Base-by-base conservation (phyloP, 2,888 invertebrate species). In the Priocnemis perturbator region DNA sequence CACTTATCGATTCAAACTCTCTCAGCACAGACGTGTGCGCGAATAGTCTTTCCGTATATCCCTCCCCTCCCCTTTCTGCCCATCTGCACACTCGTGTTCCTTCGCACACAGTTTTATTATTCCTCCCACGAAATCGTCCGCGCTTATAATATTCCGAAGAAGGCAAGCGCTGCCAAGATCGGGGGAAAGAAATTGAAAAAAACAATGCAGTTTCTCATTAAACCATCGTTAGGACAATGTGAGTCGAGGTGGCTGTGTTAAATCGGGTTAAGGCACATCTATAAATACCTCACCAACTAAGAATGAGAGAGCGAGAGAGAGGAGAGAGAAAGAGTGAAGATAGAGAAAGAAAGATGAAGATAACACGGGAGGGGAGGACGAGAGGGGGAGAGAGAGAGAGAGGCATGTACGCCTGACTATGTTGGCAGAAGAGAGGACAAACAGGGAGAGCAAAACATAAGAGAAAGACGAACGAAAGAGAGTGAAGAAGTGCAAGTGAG, bases 231-330 rank as follows among this genome's bases (percentile, higher is more conserved):
- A 77, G 76, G 74, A 84, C 77, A 83, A 81, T 79, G 68, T 65
- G 71, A 84, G 78, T 76, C 68, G 78, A 77, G 78, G 83, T 84
- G 79, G 82, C 85, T 85, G 82, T 80, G 83, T 87, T 85, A 86
- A 88, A 87, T 88, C 87, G 87, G 86, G 87, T 87, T 88, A 86
- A 88, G 87, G 86, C 87, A 86, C 85, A 84, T 86, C 88, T 88
- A 88, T 86, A 87, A 88, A 88, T 88, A 88, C 85, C 81, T 80
- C 77, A 74, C 83, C 77, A 80, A 84, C 82, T 79, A 77, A 81
- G 81, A 83, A 75, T 71, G 75, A 74, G 77, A 68, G 76, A 63
- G 72, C 69, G 69, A 52, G 71, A 70, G 72, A 56, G 64, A 62
- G 26, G 76, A 64, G 73, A 70, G 69, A 53, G 71, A 71, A 71